Conservation (phyloP, 2,797 vertebrate genomes). For the Galaxias olidus region DNA sequence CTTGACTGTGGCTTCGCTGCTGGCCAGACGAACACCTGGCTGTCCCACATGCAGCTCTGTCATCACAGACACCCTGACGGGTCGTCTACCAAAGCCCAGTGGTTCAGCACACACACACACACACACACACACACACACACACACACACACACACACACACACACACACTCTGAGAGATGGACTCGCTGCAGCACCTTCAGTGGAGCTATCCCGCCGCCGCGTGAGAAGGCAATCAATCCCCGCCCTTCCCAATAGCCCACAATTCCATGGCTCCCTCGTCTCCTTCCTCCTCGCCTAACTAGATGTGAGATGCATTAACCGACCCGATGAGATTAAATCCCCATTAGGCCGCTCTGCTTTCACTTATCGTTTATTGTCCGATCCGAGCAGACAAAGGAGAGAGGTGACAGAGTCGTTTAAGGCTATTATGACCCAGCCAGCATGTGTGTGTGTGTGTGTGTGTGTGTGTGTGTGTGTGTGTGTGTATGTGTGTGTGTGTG, state of each 20-base stretch:
- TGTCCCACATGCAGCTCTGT: conserved; percentile 44
- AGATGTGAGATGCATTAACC: conserved; percentile 31
- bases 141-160: too few species aligned
- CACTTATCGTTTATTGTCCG: conserved; percentile 40
- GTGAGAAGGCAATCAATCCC: conserved; percentile 57
- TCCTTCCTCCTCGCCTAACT: conserved; percentile 42
- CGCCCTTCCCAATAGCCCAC: conserved; percentile 51
- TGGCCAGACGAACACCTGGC: conserved; percentile 55
- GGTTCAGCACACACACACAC: background rate
- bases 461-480: conserved; percentile 13
- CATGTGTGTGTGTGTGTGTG: conserved; percentile 12
- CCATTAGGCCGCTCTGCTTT: conserved; percentile 42
- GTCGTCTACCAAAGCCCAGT: conserved; percentile 53
- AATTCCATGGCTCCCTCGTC: conserved; percentile 38
- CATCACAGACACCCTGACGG: conserved; percentile 30
- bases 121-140: too few species aligned
- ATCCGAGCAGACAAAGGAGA: conserved; percentile 28
- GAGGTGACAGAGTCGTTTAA: conserved; percentile 16
- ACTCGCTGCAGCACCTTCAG: conserved; percentile 44
- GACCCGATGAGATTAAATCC: conserved; percentile 48
- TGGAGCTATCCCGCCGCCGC: conserved; percentile 45
- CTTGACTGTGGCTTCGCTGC: conserved; percentile 37
- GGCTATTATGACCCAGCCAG: conserved; percentile 29
- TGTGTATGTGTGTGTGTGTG: conserved; percentile 34
- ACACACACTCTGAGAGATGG: background rate